Evolutionary conservation across 2,797 vertebrate genomes (phyloP).

Genomic region (Gymnoscopelus braueri): DNA sequence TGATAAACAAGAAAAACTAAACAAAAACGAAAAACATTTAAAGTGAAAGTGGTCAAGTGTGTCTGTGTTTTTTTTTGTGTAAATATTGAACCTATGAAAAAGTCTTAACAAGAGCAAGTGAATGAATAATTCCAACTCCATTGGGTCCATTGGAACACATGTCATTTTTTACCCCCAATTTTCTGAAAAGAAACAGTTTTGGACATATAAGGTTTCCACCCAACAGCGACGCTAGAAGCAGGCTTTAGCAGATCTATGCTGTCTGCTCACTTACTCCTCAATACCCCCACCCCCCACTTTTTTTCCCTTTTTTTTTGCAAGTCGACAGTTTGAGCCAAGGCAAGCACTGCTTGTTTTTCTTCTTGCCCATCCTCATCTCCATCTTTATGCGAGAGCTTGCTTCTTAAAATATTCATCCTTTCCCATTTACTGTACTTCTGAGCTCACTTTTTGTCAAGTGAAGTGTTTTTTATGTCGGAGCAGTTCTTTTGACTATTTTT

Average conservation of each 20-base stretch:
- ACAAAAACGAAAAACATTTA: too few relatives aligned
- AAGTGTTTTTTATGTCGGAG: constrained; percentile 52
- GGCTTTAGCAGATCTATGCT: constrained; percentile 50
- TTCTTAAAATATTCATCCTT: constrained; percentile 75
- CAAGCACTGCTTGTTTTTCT: constrained; percentile 59
- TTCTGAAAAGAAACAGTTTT: too few relatives aligned
- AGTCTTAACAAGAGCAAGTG: too few relatives aligned
- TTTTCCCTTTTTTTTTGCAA: constrained; percentile 63
- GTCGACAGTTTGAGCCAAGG: constrained; percentile 68
- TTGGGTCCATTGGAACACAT: too few relatives aligned
- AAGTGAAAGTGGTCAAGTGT: too few relatives aligned
- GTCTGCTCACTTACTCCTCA: constrained; percentile 38
- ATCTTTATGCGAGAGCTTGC: constrained; percentile 60
- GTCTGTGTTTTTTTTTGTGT: too few relatives aligned
- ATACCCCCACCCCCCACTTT: constrained; percentile 23
- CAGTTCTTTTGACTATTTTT: neutral
- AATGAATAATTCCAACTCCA: too few relatives aligned
- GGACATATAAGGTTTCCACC: too few relatives aligned
- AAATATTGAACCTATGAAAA: too few relatives aligned
- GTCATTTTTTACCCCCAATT: too few relatives aligned
- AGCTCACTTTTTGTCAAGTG: constrained; percentile 73
- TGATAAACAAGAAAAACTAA: too few relatives aligned
- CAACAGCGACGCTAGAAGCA: constrained; percentile 20
- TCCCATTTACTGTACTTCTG: constrained; percentile 52
- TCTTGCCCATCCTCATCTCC: constrained; percentile 48